Percentiles rank a stretch among this genome's conserved stretches.
Conservation (phyloP, 2,113 vertebrate species). For the Gymnarchus niloticus region DNA sequence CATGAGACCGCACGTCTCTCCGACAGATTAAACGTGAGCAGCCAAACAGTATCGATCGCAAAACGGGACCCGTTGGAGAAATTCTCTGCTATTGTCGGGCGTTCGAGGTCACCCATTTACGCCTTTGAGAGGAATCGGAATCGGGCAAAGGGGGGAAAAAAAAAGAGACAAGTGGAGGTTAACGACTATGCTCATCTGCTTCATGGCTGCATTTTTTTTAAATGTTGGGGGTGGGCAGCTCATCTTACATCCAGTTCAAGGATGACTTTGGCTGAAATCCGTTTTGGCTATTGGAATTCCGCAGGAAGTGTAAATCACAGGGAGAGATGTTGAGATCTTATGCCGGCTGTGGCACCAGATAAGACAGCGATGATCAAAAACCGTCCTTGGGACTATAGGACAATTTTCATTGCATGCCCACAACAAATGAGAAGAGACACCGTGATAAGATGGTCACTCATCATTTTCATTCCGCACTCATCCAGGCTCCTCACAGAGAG, state of each 20-base stretch:
- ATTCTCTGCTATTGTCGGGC: slow-evolving; percentile 33
- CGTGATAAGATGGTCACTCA: not conserved
- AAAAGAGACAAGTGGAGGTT: slow-evolving; percentile 33
- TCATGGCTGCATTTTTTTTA: not conserved
- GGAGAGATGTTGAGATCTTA: not conserved
- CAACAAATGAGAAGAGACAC: not conserved
- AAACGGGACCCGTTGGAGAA: slow-evolving; percentile 40
- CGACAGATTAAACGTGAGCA: slow-evolving; percentile 37
- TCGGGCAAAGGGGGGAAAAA: slow-evolving; percentile 16
- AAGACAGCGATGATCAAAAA: not conserved
- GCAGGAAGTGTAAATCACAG: not conserved
- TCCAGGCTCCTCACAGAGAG: not conserved
- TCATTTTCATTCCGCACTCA: not conserved
- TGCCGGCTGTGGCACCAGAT: not conserved
- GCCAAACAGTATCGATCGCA: slow-evolving; percentile 48
- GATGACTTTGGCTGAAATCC: not conserved
- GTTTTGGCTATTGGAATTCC: not conserved
- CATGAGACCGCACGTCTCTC: slow-evolving; percentile 32
- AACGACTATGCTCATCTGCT: slow-evolving; percentile 15
- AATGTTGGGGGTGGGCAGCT: no score
- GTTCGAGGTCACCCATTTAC: slow-evolving; percentile 34
- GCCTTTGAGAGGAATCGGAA: slow-evolving; percentile 37
- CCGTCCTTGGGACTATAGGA: not conserved
- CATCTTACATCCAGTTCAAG: not conserved
- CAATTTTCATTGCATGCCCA: not conserved